Evolutionary conservation across 2,797 vertebrate genomes (phyloP), one percentile per base, ranked within the genome.

Genomic region (Coendou prehensilis): DNA sequence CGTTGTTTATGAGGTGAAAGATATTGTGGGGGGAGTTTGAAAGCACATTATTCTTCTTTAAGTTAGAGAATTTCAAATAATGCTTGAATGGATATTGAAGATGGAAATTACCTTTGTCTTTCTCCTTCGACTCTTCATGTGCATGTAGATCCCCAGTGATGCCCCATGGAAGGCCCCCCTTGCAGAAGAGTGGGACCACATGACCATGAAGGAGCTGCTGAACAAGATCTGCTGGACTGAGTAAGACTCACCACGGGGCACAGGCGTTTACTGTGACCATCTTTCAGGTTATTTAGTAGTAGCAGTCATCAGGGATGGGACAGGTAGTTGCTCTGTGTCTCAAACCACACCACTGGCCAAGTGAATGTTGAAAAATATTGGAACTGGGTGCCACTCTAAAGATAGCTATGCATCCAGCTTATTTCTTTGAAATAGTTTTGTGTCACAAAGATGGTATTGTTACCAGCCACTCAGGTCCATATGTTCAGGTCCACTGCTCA

Each of bases 111-210:
- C 18, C 57, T 89, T 85, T 71, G 22, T 76, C n/a, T 91, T 52
- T 63, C 28, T n/a, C 9, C 13, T 30, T 3, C 1, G 41, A 91
- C 64, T 96, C 75, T 33, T 79, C 59, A 0, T 92, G 23, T 91
- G 85, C 93, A 69, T 87, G 93, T 97, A 99, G 99, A 99, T 99
- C 98, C 99, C 99, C 61, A 99, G 47, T 94, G 99, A 99, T 50
- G 99, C 99, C 33, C 99, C 99, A 0, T 99, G 99, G 99, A 99
- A 98, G 75, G 99, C 99, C 47, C 99, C 99, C 18, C 99, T 97
- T 96, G 99, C 99, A 2, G 99, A 99, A 97, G 99, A 99, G 95
- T 99, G 99, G 99, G 99, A 99, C 98, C 99, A 99, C 97, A 99
- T 99, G 99, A 99, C 99, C 95, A 99, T 99, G 99, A 98, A 99